These are phyloP conservation scores for Xiphophorus birchmanni DNA, from an alignment of 2,797 vertebrate species.

Conservation along the genomic window DNA sequence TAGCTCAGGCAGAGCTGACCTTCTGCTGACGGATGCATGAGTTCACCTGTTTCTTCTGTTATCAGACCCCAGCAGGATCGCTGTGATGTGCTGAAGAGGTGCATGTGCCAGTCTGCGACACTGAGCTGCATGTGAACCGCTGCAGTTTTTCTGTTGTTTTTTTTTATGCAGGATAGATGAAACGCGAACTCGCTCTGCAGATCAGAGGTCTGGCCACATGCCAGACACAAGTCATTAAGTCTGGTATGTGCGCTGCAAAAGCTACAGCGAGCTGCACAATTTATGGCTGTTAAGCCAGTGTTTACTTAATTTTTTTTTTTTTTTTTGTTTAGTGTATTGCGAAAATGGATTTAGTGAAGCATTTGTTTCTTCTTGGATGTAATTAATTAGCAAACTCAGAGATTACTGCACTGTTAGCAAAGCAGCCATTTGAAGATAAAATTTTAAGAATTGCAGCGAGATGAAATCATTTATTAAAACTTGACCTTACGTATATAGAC, in stretches of 20 bases:
- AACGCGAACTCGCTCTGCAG: conserved; percentile 27
- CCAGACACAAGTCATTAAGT: conserved; percentile 66
- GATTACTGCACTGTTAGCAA: conserved; percentile 52
- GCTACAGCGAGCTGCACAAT: conserved; percentile 44
- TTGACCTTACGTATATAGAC: conserved; percentile 49
- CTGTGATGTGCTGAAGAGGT: conserved; percentile 32
- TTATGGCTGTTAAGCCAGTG: conserved; percentile 43
- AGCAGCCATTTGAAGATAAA: conserved; percentile 26
- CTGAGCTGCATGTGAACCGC: conserved; percentile 11
- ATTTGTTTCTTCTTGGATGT: conserved; percentile 61
- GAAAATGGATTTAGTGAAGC: conserved; percentile 45
- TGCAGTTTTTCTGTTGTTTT: neutral
- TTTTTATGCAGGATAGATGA: conserved; percentile 30
- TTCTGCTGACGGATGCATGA: conserved; percentile 15
- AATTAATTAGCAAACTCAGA: conserved; percentile 63
- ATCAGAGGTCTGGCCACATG: conserved; percentile 55
- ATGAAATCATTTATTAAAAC: conserved; percentile 59
- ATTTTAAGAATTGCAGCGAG: conserved; percentile 37
- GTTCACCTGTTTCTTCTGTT: conserved; percentile 23
- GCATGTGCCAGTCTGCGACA: conserved; percentile 7
- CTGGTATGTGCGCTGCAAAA: conserved; percentile 36
- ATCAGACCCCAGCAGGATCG: conserved; percentile 16
- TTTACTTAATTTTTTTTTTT: conserved; percentile 42
- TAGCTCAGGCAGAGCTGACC: conserved; percentile 25
- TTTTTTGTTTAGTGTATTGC: conserved; percentile 34